phyloP scores from a whole-genome alignment of 2,797 vertebrate genomes.

The Siniperca scherzeri region DNA sequence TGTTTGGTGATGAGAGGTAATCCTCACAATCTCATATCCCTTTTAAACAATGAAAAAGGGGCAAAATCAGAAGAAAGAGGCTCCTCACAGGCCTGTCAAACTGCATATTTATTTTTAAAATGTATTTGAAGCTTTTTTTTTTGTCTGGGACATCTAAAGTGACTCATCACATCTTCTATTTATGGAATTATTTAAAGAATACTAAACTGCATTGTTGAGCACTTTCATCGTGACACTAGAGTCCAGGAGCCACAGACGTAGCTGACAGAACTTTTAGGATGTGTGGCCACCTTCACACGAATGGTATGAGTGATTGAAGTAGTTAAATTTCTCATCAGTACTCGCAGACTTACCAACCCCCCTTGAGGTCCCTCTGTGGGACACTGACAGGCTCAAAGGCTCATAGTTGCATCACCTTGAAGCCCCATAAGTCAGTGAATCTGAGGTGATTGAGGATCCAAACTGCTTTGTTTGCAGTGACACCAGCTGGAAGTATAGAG shows the following conservation, averaged over 20 bases:
- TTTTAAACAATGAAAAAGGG: slow-evolving; percentile 38
- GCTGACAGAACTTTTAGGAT: not conserved
- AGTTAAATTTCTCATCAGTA: slow-evolving; percentile 31
- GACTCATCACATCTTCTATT: slow-evolving; percentile 22
- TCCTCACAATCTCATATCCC: slow-evolving; percentile 36
- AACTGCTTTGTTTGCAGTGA: slow-evolving; percentile 13
- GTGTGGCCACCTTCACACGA: slow-evolving; percentile 5
- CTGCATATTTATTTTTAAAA: slow-evolving; percentile 24
- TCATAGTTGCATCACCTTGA: slow-evolving; percentile 30
- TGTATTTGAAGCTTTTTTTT: slow-evolving; percentile 29
- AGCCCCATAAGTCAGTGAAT: not conserved
- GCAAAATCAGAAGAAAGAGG: slow-evolving; percentile 29
- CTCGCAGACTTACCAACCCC: not conserved
- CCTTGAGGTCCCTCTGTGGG: slow-evolving; percentile 22
- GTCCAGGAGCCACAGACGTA: not conserved
- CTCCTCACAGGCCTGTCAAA: slow-evolving; percentile 25
- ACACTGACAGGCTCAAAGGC: slow-evolving; percentile 32
- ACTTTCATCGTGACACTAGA: not conserved
- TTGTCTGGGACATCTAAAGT: slow-evolving; percentile 1
- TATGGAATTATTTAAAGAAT: slow-evolving; percentile 24
- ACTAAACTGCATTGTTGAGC: slow-evolving; percentile 1
- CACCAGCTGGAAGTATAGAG: slow-evolving; percentile 28
- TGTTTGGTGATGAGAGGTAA: slow-evolving; percentile 29
- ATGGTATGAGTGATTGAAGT: not conserved
- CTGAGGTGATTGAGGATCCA: not conserved